Percentiles rank a stretch among this genome's conserved stretches.
phyloP scores from a whole-genome alignment of 2,113 vertebrate species.

The Struthio camelus region DNA sequence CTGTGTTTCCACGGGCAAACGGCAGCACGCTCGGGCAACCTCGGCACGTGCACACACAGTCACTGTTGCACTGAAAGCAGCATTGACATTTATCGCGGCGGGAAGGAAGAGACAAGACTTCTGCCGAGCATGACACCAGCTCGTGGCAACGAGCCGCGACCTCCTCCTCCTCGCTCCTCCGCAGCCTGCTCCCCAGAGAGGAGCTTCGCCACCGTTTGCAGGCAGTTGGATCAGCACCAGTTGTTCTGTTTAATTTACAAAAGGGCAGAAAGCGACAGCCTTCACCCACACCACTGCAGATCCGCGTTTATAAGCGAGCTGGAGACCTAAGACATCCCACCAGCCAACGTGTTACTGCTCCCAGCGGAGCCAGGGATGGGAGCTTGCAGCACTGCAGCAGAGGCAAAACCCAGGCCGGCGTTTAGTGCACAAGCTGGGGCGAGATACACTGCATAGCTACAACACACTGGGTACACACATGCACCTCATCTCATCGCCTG shows the following conservation, averaged over 20 bases:
- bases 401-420: fast-evolving
- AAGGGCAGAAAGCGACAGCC: neutral
- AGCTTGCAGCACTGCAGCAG: neutral
- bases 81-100: fast-evolving
- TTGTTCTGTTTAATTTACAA: neutral
- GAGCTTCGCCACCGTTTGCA: neutral
- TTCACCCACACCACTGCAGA: neutral
- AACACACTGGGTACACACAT: neutral
- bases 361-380: too few species aligned
- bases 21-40: neutral
- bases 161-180: neutral
- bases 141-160: neutral
- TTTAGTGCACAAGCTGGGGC: fast-evolving
- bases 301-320: neutral
- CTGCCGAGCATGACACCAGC: neutral
- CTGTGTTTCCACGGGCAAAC: fast-evolving
- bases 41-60: fast-evolving
- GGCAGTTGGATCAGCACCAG: neutral
- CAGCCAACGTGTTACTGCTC: neutral
- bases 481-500: fast-evolving
- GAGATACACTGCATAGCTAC: fast-evolving
- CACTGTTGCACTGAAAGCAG: fast-evolving
- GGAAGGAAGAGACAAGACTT: neutral
- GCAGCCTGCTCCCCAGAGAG: neutral
- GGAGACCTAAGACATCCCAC: neutral